A percentile compares a stretch with the other conserved stretches of the same genome.
Conservation (phyloP, 2,797 vertebrate species). For the Alfaro cultratus region DNA sequence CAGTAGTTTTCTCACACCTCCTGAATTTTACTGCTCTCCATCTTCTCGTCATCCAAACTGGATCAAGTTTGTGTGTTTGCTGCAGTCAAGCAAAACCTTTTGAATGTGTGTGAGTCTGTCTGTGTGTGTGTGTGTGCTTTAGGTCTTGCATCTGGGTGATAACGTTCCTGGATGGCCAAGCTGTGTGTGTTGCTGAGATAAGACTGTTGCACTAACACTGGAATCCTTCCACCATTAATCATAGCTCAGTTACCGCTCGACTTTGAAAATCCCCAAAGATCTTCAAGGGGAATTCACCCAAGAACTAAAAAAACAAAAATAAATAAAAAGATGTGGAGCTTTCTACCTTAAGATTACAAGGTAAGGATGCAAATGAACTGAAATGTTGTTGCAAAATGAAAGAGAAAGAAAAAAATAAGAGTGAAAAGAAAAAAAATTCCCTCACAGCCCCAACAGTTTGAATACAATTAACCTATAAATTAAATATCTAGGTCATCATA, state of each 20-base stretch:
- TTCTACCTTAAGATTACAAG: background rate
- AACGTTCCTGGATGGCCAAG: constrained; percentile 50
- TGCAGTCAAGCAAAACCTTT: background rate
- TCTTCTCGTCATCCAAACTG: constrained; percentile 44
- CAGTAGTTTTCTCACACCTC: background rate
- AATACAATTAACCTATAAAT: background rate
- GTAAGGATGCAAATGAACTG: background rate
- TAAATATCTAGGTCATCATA: background rate
- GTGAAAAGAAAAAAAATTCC: background rate
- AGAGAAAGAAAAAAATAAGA: background rate
- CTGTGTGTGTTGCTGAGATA: constrained; percentile 74
- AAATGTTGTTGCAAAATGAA: background rate
- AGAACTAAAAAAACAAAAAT: background rate
- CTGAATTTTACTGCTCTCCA: constrained; percentile 4
- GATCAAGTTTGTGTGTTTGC: constrained; percentile 14
- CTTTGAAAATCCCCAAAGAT: constrained; percentile 27
- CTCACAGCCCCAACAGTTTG: background rate
- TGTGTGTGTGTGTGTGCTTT: constrained; percentile 7
- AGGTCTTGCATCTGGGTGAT: constrained; percentile 41
- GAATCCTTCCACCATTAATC: constrained; percentile 63
- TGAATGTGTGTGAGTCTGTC: background rate
- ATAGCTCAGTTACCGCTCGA: constrained; percentile 41
- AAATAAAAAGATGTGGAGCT: background rate
- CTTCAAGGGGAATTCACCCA: background rate
- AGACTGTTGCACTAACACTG: constrained; percentile 51